Conservation (phyloP, 1,140 invertebrate species). For the Zeugodacus cucurbitae region DNA sequence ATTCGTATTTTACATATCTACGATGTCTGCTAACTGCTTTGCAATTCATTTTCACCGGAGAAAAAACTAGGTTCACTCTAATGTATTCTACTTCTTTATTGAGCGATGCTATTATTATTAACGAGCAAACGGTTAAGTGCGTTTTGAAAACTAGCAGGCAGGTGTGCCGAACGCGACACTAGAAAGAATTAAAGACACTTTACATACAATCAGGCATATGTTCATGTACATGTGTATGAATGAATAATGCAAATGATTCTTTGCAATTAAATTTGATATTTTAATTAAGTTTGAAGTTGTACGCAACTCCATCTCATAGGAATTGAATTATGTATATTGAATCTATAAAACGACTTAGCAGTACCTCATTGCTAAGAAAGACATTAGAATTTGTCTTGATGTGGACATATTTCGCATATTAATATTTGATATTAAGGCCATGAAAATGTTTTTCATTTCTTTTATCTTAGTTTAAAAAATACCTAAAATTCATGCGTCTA, state of each 20-base stretch:
- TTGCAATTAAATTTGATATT: not conserved
- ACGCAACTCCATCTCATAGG: not conserved
- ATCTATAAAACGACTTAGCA: too few species aligned
- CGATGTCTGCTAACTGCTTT: not conserved
- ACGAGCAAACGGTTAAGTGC: not conserved
- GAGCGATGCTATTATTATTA: not conserved
- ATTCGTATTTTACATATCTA: not conserved
- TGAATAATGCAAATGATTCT: not conserved
- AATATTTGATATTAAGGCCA: too few species aligned
- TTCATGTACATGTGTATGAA: too few species aligned
- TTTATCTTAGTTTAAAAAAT: too few species aligned
- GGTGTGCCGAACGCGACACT: not conserved
- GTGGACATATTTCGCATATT: too few species aligned
- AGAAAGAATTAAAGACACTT: not conserved
- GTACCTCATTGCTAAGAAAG: too few species aligned
- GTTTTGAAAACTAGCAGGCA: not conserved
- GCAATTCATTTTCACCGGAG: not conserved
- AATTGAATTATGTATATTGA: too few species aligned
- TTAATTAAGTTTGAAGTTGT: not conserved
- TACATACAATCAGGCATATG: not conserved
- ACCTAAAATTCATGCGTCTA: too few species aligned
- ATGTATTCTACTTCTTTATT: conserved; percentile 8
- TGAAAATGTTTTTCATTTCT: too few species aligned
- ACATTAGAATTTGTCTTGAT: too few species aligned
- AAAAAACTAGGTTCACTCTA: not conserved